phyloP scores from a whole-genome alignment of 2,113 vertebrate genomes.

The Melierax canorus region DNA sequence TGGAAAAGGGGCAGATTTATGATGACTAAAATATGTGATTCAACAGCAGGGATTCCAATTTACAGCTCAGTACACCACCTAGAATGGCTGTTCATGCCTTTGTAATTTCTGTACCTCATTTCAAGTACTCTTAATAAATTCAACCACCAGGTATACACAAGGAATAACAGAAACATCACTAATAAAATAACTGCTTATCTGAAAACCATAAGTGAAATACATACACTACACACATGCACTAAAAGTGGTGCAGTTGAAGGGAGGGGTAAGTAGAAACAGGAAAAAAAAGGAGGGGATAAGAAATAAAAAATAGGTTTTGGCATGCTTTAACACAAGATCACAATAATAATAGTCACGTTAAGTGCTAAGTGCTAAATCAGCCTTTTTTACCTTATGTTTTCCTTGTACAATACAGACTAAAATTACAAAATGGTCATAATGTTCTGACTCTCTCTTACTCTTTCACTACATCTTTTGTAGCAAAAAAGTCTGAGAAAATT shows the following conservation, averaged over 20 bases:
- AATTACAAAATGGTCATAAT: neutral
- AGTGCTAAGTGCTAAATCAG: neutral
- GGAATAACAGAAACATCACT: neutral
- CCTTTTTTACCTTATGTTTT: neutral
- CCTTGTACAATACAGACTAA: neutral
- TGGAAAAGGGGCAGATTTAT: neutral
- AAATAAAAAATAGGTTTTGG: neutral
- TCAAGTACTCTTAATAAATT: neutral
- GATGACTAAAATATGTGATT: neutral
- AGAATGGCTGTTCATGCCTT: neutral
- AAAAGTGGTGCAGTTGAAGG: neutral
- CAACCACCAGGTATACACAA: neutral
- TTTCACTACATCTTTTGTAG: neutral
- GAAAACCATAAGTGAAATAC: neutral
- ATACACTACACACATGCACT: neutral
- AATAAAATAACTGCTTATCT: neutral
- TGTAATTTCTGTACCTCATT: neutral
- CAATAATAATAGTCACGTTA: neutral
- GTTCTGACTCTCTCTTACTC: neutral
- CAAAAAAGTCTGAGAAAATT: neutral
- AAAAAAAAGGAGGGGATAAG: neutral
- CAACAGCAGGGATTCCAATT: constrained; percentile 3
- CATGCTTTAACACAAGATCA: neutral
- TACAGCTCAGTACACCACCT: neutral
- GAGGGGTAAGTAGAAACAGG: neutral